Base-by-base conservation (phyloP, 2,113 vertebrate genomes). In the Tachuris rubrigastra region DNA sequence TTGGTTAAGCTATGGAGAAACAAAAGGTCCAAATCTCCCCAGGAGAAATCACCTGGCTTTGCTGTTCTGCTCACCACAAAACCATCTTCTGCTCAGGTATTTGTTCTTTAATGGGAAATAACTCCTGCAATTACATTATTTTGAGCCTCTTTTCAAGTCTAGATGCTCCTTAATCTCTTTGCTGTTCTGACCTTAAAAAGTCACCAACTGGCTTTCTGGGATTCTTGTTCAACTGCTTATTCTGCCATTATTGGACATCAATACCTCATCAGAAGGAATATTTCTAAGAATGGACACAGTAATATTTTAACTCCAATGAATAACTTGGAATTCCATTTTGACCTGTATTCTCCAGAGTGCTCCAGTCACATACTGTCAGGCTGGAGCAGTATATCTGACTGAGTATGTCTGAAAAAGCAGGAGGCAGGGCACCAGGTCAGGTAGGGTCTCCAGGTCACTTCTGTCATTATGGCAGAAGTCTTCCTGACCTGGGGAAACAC, bases 311-410 rank as follows among this genome's bases (percentile, higher is more conserved):
- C 80, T 95, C 84, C 90, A 96, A 95, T 93, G 95, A 96, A 96
- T 95, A 90, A 96, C 87, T 78, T 87, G 81, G 85, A 95, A 95
- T 97, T 98, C 92, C 82, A 97, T 79, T 96, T 96, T 91, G 74
- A 90, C 90, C 95, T 71, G 83, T 94, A 90, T 90, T 92, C 93
- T 94, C 88, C 7, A 1, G 65, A 10, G 21, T 91, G 92, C 78
- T 68, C 33, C 46, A 74, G 97, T 94, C 96, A 93, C 30, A 10
- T 75, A 27, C 73, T 89, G 93, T 96, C 76, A 88, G 73, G 77
- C 66, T 81, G 47, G 52, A 89, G 89, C 41, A 83, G 46, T 85
- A 52, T 91, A 76, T 96, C 85, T 97, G 87, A 88, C 59, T 91
- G 90, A 95, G 90, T 68, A 63, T 90, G 55, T 96, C 86, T 95